Conservation (phyloP, 2,113 vertebrate species). For the Seriola aureovittata region DNA sequence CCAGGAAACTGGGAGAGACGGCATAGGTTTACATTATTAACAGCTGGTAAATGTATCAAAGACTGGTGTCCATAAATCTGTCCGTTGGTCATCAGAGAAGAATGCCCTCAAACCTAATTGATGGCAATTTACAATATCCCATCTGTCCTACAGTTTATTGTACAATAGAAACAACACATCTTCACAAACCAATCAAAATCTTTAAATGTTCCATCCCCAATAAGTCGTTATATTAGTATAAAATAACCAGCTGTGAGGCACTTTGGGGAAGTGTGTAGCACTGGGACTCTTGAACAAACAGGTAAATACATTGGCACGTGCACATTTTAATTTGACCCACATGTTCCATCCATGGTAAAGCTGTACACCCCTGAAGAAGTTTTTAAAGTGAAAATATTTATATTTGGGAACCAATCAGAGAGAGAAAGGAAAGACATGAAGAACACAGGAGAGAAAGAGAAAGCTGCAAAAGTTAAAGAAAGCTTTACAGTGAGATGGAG, state of each 20-base stretch:
- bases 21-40: not conserved
- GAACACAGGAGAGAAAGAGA: conserved; percentile 65
- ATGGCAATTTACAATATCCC: not conserved
- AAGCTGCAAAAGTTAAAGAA: conserved; percentile 70
- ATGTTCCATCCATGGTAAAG: conserved; percentile 7
- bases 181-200: not conserved
- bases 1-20: not conserved
- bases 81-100: conserved; percentile 3
- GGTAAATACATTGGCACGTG: conserved; percentile 20
- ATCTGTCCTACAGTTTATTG: not conserved
- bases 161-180: not conserved
- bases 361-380: conserved; percentile 7
- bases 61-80: not conserved
- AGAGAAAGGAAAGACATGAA: conserved; percentile 64
- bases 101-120: conserved; percentile 1
- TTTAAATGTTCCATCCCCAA: conserved; percentile 1
- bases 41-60: not conserved
- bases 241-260: not conserved
- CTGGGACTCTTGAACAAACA: conserved; percentile 12
- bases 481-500: conserved; percentile 70
- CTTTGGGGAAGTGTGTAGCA: conserved; percentile 3
- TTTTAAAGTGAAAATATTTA: not conserved
- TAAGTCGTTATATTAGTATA: not conserved
- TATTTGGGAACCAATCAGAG: conserved; percentile 40
- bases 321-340: conserved; percentile 23